phyloP scores from a whole-genome alignment of 2,888 invertebrate genomes.

The Cosmia pyralina region DNA sequence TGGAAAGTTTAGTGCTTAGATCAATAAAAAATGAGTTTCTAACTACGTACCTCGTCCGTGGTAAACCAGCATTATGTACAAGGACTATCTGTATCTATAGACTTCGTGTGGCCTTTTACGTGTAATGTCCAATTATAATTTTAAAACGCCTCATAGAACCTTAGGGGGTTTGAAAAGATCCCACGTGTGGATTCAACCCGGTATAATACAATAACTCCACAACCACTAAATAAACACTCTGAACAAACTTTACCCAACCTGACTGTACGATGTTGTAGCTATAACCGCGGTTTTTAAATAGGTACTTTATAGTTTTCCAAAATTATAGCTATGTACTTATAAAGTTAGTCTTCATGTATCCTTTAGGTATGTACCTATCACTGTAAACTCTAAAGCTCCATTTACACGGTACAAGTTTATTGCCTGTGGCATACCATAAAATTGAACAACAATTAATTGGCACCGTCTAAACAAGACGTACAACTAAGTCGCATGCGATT shows the following conservation, averaged over 20 bases:
- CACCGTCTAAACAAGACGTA: too few relatives aligned
- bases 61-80: slow-evolving; percentile 28
- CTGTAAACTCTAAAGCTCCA: neutral
- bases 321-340: neutral
- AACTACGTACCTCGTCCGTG: slow-evolving; percentile 6
- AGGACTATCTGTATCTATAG: slow-evolving; percentile 15
- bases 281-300: slow-evolving; percentile 12
- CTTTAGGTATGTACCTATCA: neutral
- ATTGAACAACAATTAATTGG: too few relatives aligned
- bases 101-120: slow-evolving; percentile 31
- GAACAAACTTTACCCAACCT: slow-evolving; percentile 30
- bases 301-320: neutral
- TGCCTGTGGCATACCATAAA: too few relatives aligned
- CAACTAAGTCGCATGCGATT: too few relatives aligned
- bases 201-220: slow-evolving; percentile 35
- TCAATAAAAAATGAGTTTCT: slow-evolving; percentile 45
- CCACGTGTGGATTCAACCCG: slow-evolving; percentile 22
- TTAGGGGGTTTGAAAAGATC: slow-evolving; percentile 24
- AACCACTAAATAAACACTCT: slow-evolving; percentile 45
- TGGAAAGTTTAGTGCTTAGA: slow-evolving; percentile 14
- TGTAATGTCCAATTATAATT: slow-evolving; percentile 47
- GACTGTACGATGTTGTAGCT: slow-evolving; percentile 18
- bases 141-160: slow-evolving; percentile 31
- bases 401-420: too few relatives aligned
- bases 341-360: neutral